Evolutionary conservation across 2,113 vertebrate genomes (phyloP), one percentile per base, ranked within the genome.

Genomic region (human (Homo sapiens)): DNA sequence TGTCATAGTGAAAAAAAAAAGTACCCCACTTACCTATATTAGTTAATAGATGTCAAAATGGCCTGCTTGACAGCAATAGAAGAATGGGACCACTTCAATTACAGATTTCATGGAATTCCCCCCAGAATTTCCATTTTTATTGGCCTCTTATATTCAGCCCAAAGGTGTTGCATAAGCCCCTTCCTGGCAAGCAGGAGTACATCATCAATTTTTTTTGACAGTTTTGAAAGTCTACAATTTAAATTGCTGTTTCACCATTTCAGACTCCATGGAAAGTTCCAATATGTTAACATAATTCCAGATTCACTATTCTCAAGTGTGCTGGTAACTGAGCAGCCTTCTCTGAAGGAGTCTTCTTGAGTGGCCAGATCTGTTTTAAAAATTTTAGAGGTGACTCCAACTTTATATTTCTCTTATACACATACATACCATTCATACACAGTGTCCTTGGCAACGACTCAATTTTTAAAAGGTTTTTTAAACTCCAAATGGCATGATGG

Each of bases 381-480:
- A 89, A n/a, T 93, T 83, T 86, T 87, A 87, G 79, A 93, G 83
- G 81, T 95, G 50, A 87, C 59, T 97, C 25, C 64, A 94, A 92
- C 23, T 80, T 83, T 89, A 64, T 38, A 45, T 97, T 93, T 97
- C 73, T 97, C 72, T 86, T 89, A 72, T 38, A 82, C 18, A 50
- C 45, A 35, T 45, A 55, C 45, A 82, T 73, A 79, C 68, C 66
- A 75, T 93, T 91, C 70, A 90, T 82, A 85, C 43, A 95, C 57
- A 68, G 43, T 89, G 79, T 94, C 92, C 55, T 92, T 97, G 93
- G 96, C 96, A 96, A 59, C 55, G 48, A 57, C 38, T 97, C 96
- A 97, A 90, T 90, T 92, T 95, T 93, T 95, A 90, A 98, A 98
- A 98, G 83, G 96, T 43, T 96, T 94, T 96, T 93, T 18, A 98